Evolutionary conservation across 2,113 vertebrate genomes (phyloP).

Genomic region (Vombatus ursinus): DNA sequence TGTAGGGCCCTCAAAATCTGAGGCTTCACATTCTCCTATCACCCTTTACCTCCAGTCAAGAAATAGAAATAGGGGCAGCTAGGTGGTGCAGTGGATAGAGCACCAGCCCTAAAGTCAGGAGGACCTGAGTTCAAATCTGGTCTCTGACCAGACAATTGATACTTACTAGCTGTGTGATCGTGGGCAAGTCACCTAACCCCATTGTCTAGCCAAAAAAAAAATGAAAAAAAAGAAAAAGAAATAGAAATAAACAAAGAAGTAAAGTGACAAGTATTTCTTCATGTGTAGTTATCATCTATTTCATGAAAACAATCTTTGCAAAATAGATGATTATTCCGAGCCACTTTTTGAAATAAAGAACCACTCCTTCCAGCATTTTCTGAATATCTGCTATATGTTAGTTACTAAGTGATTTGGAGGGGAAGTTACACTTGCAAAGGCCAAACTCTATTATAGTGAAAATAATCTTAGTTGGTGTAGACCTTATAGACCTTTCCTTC

Average conservation of each 20-base stretch:
- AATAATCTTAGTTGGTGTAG: not conserved
- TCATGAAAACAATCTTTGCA: not conserved
- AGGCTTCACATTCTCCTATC: not conserved
- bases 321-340: not conserved
- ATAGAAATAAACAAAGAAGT: not conserved
- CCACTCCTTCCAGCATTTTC: not conserved
- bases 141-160: too few relatives aligned
- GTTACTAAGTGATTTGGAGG: not conserved
- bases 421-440: not conserved
- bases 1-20: not conserved
- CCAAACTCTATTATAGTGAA: not conserved
- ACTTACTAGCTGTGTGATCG: too few relatives aligned
- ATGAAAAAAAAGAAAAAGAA: too few relatives aligned
- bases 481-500: not conserved
- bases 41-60: not conserved
- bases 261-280: not conserved
- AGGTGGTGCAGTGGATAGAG: too few relatives aligned
- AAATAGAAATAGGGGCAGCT: not conserved
- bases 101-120: too few relatives aligned
- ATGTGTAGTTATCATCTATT: not conserved
- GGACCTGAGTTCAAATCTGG: too few relatives aligned
- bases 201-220: too few relatives aligned
- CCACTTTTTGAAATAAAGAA: not conserved
- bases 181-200: too few relatives aligned
- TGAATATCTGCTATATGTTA: not conserved